phyloP scores from a whole-genome alignment of 2,113 vertebrate species.

The Oostethus manadensis region DNA sequence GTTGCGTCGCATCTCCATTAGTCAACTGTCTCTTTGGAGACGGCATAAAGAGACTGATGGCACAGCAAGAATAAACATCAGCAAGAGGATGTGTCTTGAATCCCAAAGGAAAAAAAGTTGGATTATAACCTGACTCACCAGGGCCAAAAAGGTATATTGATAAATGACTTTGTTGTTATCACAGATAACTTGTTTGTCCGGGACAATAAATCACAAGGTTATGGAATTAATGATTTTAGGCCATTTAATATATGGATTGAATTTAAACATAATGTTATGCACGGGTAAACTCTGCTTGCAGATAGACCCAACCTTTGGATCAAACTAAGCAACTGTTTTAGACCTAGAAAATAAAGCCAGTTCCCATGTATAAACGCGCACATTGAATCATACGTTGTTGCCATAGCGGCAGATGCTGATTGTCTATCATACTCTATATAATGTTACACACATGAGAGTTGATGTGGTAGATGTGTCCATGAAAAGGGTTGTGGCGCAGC shows the following conservation, averaged over 20 bases:
- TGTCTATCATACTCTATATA: background rate
- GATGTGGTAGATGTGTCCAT: too few relatives aligned
- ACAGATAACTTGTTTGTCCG: background rate
- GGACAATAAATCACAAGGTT: background rate
- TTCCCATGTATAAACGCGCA: too few relatives aligned
- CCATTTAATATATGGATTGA: background rate
- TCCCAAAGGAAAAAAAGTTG: slow-evolving; percentile 31
- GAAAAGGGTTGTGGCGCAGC: too few relatives aligned
- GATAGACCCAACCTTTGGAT: background rate
- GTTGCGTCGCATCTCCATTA: slow-evolving; percentile 50
- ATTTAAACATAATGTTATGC: background rate
- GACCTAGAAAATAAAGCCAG: background rate
- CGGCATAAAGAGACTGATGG: slow-evolving; percentile 46
- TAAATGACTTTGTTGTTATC: slow-evolving; percentile 1
- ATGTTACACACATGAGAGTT: background rate
- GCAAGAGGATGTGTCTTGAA: slow-evolving; percentile 48
- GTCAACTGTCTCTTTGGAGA: slow-evolving; percentile 45
- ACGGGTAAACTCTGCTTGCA: background rate
- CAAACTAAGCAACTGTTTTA: background rate
- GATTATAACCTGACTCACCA: slow-evolving; percentile 23
- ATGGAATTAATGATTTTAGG: background rate
- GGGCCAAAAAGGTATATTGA: slow-evolving; percentile 21
- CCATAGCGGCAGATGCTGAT: background rate
- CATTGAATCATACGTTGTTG: slow-evolving; percentile 1
- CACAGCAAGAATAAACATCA: slow-evolving; percentile 57